Percentiles rank a stretch among this genome's conserved stretches.
Conservation (phyloP, 1,140 invertebrate genomes). For the Wasmannia auropunctata region DNA sequence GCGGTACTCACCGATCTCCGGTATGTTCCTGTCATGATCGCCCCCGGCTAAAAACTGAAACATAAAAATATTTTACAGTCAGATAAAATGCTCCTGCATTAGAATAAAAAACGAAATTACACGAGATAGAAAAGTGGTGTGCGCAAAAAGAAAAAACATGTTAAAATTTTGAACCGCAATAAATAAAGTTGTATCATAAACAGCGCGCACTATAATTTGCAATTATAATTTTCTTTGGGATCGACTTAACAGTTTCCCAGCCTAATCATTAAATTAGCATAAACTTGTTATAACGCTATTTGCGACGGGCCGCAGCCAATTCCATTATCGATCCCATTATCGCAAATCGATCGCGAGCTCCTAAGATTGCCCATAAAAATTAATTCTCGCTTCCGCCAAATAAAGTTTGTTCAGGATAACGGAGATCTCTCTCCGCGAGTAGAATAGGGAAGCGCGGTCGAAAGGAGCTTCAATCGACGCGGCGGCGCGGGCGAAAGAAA, state of each 20-base stretch:
- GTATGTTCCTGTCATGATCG: slow-evolving; percentile 82
- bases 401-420: slow-evolving; percentile 35
- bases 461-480: slow-evolving; percentile 34
- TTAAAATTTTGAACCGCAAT: neutral
- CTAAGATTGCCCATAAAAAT: slow-evolving; percentile 13
- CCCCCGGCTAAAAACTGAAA: slow-evolving; percentile 76
- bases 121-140: neutral
- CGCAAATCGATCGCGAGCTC: neutral
- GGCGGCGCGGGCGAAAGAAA: slow-evolving; percentile 15
- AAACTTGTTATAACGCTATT: neutral
- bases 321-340: slow-evolving; percentile 21
- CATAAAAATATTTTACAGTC: slow-evolving; percentile 53
- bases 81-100: neutral
- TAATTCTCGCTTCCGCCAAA: slow-evolving; percentile 13
- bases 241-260: neutral
- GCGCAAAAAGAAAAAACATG: neutral
- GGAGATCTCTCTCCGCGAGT: neutral
- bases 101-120: neutral
- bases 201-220: neutral
- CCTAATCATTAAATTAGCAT: neutral
- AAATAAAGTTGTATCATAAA: neutral
- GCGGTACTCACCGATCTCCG: slow-evolving; percentile 81
- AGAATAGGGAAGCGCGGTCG: neutral
- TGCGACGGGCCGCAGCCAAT: neutral
- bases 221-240: neutral